phyloP scores from a whole-genome alignment of 1,140 invertebrate genomes.

The Pogonomyrmex californicus region DNA sequence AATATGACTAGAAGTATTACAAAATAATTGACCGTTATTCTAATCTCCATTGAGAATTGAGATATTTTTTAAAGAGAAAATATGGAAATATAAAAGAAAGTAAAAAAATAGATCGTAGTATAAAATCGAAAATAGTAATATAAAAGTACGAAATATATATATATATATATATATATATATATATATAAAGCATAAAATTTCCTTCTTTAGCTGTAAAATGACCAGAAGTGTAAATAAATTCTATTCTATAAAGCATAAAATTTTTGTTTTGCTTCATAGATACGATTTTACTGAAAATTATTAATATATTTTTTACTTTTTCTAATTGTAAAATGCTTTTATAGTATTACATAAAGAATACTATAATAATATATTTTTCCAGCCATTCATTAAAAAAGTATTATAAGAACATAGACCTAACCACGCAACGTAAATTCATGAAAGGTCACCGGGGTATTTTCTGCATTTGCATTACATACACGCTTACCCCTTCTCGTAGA shows the following conservation, averaged over 20 bases:
- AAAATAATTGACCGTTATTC: neutral
- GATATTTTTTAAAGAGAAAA: neutral
- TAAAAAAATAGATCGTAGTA: neutral
- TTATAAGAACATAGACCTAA: conserved; percentile 25
- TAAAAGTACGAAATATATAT: no score
- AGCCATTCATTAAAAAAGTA: conserved; percentile 17
- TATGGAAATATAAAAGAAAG: neutral
- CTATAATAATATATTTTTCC: neutral
- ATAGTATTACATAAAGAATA: conserved; percentile 4
- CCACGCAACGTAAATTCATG: conserved; percentile 10
- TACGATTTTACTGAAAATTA: neutral
- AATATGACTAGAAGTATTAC: neutral
- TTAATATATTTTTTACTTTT: neutral
- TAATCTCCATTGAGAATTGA: neutral
- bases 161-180: no score
- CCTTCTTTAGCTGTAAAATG: no score
- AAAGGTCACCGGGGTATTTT: neutral
- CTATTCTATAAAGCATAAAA: no score
- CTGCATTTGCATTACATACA: conserved; percentile 39
- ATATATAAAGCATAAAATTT: no score
- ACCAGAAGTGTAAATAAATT: no score
- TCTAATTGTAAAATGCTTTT: neutral
- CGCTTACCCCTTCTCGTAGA: conserved; percentile 1
- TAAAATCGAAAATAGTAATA: neutral
- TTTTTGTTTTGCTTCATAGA: neutral